Evolutionary conservation across 2,797 vertebrate species (phyloP).

Genomic region (Spheniscus humboldti): DNA sequence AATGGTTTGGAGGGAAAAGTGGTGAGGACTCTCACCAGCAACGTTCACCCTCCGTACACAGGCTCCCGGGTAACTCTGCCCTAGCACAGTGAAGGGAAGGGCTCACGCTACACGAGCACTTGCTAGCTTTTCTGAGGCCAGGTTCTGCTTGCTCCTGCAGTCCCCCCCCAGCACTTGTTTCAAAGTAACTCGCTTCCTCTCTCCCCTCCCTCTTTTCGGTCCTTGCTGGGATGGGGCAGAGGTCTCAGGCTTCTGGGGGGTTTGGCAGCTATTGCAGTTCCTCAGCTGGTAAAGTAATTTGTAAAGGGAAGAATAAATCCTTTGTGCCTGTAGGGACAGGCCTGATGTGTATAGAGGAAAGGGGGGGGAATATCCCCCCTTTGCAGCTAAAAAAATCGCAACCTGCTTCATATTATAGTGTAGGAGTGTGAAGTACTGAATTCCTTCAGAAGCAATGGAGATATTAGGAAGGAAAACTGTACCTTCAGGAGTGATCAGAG

Average conservation of each 20-base stretch:
- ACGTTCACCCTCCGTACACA: fast-evolving
- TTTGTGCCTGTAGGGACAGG: background rate
- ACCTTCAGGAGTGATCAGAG: background rate
- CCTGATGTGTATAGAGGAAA: background rate
- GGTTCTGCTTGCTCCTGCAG: background rate
- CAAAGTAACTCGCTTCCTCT: background rate
- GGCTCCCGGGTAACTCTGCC: background rate
- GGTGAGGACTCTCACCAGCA: background rate
- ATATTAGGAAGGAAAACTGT: background rate
- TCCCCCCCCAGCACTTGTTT: background rate
- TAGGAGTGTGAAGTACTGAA: background rate
- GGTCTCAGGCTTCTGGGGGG: background rate
- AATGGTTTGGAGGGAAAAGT: background rate
- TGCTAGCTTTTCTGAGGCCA: background rate
- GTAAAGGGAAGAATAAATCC: slow-evolving; percentile 32
- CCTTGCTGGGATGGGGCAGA: slow-evolving; percentile 12
- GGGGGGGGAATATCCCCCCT: background rate
- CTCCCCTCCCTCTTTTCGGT: background rate
- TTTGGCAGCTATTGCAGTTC: background rate
- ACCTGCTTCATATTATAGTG: background rate
- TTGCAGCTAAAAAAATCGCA: background rate
- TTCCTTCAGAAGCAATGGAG: background rate
- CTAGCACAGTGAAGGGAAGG: background rate
- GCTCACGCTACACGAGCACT: background rate
- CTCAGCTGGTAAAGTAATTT: slow-evolving; percentile 45